phyloP scores from a whole-genome alignment of 2,888 invertebrate species.

The Sthenelais limicola region DNA sequence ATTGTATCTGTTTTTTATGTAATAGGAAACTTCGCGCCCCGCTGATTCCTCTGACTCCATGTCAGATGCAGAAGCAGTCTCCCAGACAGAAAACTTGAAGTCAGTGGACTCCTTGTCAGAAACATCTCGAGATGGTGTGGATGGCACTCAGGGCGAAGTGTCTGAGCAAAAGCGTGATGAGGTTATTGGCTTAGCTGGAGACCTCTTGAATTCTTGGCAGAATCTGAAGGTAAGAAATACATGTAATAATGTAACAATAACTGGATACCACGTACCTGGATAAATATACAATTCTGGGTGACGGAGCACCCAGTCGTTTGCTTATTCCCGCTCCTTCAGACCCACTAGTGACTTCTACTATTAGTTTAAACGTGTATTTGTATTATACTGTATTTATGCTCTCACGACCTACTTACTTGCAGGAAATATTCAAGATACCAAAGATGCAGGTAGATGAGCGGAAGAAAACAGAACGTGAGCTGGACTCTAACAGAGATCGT shows the following conservation, averaged over 20 bases:
- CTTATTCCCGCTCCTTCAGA: no score
- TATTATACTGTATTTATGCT: background rate
- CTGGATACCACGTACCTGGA: no score
- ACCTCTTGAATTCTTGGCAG: conserved; percentile 83
- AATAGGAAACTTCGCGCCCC: no score
- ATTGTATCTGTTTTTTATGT: no score
- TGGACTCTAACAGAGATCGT: conserved; percentile 51
- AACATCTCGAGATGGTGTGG: conserved; percentile 38
- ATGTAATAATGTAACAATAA: background rate
- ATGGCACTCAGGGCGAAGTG: conserved; percentile 2
- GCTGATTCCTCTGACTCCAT: no score
- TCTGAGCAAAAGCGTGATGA: background rate
- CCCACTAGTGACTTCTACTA: no score
- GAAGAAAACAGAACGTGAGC: conserved; percentile 87
- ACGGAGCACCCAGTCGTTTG: background rate
- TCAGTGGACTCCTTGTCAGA: conserved; percentile 32
- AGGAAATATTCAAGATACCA: conserved; percentile 89
- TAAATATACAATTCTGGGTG: background rate
- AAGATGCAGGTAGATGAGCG: conserved; percentile 95
- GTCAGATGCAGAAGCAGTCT: no score
- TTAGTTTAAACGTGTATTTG: no score
- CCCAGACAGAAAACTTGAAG: no score
- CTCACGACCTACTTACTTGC: conserved; percentile 38
- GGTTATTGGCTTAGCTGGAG: conserved; percentile 66
- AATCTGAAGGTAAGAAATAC: conserved; percentile 70